These are phyloP conservation scores for Cantharis rufa DNA, from an alignment of 2,888 invertebrate genomes.

Conservation along the genomic window DNA sequence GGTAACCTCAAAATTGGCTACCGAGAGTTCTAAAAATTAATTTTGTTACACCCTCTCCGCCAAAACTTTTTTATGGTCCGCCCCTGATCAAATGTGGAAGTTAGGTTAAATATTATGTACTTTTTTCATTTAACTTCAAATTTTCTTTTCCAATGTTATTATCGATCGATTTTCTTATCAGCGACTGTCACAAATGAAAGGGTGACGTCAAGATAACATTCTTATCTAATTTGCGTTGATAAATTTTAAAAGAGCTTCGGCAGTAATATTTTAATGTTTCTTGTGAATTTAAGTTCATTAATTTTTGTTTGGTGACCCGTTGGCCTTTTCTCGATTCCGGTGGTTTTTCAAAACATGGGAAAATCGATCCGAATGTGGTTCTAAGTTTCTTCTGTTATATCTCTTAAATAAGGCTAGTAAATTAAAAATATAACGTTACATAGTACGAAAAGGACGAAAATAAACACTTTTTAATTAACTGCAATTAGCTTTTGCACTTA, in stretches of 20 bases:
- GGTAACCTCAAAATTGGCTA: no score
- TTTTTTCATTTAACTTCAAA: not conserved
- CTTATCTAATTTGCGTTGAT: not conserved
- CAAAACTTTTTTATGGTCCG: not conserved
- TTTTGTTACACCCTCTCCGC: not conserved
- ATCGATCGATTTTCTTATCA: not conserved
- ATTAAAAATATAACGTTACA: not conserved
- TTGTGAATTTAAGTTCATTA: not conserved
- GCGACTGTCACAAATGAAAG: not conserved
- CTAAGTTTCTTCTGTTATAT: not conserved
- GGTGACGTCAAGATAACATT: not conserved
- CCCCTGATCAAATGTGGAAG: not conserved
- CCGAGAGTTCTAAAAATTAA: no score
- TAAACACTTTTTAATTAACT: not conserved
- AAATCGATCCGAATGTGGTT: not conserved
- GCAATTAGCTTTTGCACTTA: not conserved
- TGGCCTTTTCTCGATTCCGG: not conserved
- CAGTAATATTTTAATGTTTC: not conserved
- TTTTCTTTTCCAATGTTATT: not conserved
- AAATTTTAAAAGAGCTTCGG: not conserved
- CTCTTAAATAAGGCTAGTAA: not conserved
- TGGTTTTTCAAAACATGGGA: not conserved
- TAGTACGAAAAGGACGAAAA: not conserved
- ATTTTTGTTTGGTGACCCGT: not conserved
- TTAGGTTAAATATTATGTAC: not conserved